Base-by-base conservation (phyloP, 1,140 invertebrate genomes). In the Sitophilus oryzae region DNA sequence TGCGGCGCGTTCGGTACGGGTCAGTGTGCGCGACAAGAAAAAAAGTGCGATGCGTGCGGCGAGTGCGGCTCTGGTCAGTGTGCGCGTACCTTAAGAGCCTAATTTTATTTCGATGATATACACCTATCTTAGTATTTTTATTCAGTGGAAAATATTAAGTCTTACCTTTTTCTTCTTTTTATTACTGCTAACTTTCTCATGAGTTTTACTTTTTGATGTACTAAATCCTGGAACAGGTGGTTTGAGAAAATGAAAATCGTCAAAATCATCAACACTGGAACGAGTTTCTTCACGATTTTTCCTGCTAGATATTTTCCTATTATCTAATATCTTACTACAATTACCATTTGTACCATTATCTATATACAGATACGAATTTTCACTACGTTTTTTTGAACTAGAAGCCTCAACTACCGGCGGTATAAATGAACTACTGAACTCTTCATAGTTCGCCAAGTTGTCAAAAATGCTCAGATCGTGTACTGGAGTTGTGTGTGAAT, bases 201-300 rank as follows among this genome's bases (percentile, higher is more conserved):
- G 1, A n/a, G 20, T 10, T 20, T 30, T 47, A 10, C 25, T 21
- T 48, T 49, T 42, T 6, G 45, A 21, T 49, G 46, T 58, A 18
- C 21, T 38, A 20, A 34, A 57, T 21, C 45, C 25, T 22, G 45
- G 40, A 44, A 40, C 53, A 18, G 8, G 19, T 3, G 18, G 37
- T 16, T 42, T 42, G 6, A 42, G 19, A 42, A 42, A 42, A 3
- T 18, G 11, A 3, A 21, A 11, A 10, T 37, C 40, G 46, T 63
- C 59, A 49, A 63, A 63, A 16, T 63, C 62, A 38, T 63, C 59
- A 44, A 57, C 60, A 25, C 61, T 63, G 14, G 41, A 15, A 9
- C 11, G 43, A 9, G 10, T 20, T 48, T 19, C 9, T 25, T 48
- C n/a, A 30, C 20, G 3, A 1, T 23, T 15, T 15, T 42, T 51